Evolutionary conservation across 2,113 vertebrate genomes (phyloP).

Genomic region (Panthera tigris): DNA sequence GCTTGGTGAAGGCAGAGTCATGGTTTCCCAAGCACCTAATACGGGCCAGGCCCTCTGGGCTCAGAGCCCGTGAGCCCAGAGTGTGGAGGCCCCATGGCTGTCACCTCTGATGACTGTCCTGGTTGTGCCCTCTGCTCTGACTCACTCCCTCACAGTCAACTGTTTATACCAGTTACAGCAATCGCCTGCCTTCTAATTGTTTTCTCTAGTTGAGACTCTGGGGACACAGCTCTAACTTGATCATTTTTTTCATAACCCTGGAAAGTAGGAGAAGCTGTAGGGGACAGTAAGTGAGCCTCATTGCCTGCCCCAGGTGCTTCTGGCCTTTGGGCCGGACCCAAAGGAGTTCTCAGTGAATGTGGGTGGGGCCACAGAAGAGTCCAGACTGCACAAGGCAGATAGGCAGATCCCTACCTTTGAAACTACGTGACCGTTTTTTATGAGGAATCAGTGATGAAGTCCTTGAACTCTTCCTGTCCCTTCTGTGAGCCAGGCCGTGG

Average conservation of each 20-base stretch:
- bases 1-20: too few species aligned
- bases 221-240: not conserved
- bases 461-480: not conserved
- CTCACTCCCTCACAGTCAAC: not conserved
- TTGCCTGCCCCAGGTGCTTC: not conserved
- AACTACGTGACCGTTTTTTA: not conserved
- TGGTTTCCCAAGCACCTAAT: not conserved
- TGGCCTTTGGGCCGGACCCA: not conserved
- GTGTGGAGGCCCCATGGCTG: fast-evolving
- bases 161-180: not conserved
- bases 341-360: not conserved
- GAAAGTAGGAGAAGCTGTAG: not conserved
- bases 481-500: not conserved
- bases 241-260: not conserved
- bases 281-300: not conserved
- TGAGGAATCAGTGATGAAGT: fast-evolving
- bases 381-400: not conserved
- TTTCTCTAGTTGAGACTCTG: conserved; percentile 32
- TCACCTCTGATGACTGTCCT: not conserved
- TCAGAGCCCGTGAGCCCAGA: not conserved
- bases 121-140: not conserved
- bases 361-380: fast-evolving
- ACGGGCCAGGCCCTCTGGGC: not conserved
- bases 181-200: not conserved
- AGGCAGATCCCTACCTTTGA: fast-evolving